Percentiles rank a stretch among this genome's conserved stretches.
phyloP scores from a whole-genome alignment of 1,140 invertebrate genomes.

The Macrobrachium rosenbergii region DNA sequence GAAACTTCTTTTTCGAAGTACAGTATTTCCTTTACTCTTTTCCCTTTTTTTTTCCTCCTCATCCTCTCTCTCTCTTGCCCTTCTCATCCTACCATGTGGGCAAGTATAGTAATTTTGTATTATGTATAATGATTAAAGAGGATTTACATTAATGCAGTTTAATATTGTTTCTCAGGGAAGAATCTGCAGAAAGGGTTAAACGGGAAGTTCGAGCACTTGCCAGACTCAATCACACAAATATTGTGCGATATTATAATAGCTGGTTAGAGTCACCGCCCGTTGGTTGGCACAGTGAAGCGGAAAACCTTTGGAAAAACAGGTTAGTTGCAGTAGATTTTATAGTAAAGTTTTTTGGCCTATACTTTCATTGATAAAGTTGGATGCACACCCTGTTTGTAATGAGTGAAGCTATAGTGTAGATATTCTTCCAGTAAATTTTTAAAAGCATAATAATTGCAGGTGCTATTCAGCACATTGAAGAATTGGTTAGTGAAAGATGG shows the following conservation, averaged over 20 bases:
- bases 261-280: conserved; percentile 93
- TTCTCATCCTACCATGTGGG: background rate
- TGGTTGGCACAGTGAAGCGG: conserved; percentile 87
- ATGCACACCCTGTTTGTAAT: too few relatives aligned
- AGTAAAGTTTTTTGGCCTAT: background rate
- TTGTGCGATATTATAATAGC: conserved; percentile 94
- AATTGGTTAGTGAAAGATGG: too few relatives aligned
- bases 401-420: too few relatives aligned
- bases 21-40: background rate
- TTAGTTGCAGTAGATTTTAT: conserved; percentile 55
- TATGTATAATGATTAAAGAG: too few relatives aligned
- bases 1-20: background rate
- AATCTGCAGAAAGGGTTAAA: conserved; percentile 86
- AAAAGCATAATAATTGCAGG: too few relatives aligned
- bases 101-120: too few relatives aligned
- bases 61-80: too few relatives aligned
- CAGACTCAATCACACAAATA: conserved; percentile 93
- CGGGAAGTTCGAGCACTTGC: conserved; percentile 95
- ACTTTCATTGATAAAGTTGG: background rate
- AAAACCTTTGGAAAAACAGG: conserved; percentile 76
- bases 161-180: conserved; percentile 74
- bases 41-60: too few relatives aligned
- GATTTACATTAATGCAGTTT: too few relatives aligned
- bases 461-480: too few relatives aligned
- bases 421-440: too few relatives aligned